Evolutionary conservation across 2,797 vertebrate species (phyloP), one percentile per base, ranked within the genome.

Genomic region (Staurois parvus): DNA sequence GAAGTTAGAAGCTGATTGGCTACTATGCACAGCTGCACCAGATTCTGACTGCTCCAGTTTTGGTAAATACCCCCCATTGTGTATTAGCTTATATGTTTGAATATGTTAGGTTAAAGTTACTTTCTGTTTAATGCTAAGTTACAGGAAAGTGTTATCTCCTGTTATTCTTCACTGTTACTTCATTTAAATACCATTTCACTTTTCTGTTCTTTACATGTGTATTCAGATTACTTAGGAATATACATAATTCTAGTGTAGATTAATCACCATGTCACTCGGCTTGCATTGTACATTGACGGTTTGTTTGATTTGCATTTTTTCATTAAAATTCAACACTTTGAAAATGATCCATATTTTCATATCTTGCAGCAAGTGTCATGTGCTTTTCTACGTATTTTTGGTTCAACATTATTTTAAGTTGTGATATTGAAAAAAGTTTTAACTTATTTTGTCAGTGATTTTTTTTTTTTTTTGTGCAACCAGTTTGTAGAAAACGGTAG

Each of bases 271-370:
- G 29, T 69, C 11, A 56, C 42, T 30, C 69, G 56, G 32, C n/a
- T 70, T 13, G 9, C 42, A 34, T 70, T 79, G 66, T 79, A 79
- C 21, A 45, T 21, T 52, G 78, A 79, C 66, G 34, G 29, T 24
- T 69, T 45, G 30, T 79, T 79, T 66, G 62, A 78, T 67, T 79
- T n/a, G 29, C 21, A 52, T 48, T 52, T 68, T 69, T 30, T 28
- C 26, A 79, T 52, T 68, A 30, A 68, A 79, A 69, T 79, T 48
- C 40, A 79, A 26, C 42, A 28, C 34, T 19, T 34, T 45, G 17
- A 48, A 42, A 42, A 79, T 68, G 13, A 69, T 79, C 40, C 28
- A 48, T 45, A 67, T 79, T 79, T 79, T 68, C 10, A 30, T 30
- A 30, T 69, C 19, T 69, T 69, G 26, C 42, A 68, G 17, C 28